These are phyloP conservation scores for Morone chrysops DNA, from an alignment of 2,113 vertebrate species.

Conservation along the genomic window DNA sequence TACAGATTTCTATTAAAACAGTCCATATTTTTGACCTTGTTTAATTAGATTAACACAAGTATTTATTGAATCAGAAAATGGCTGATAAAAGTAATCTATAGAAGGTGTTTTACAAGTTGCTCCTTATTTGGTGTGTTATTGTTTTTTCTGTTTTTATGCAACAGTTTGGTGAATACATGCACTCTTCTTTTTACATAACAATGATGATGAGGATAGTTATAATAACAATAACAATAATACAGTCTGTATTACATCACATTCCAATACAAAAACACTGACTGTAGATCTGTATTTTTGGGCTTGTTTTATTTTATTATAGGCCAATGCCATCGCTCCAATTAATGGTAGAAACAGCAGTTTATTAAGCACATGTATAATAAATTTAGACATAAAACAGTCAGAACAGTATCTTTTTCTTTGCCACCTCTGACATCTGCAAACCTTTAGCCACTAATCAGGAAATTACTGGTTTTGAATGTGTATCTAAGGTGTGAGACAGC, in stretches of 20 bases:
- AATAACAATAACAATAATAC: neutral
- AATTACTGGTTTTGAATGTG: neutral
- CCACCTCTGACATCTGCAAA: neutral
- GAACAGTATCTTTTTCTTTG: neutral
- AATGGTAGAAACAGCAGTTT: neutral
- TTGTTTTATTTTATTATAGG: neutral
- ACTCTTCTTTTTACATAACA: neutral
- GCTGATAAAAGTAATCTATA: neutral
- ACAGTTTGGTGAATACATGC: neutral
- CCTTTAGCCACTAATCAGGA: neutral
- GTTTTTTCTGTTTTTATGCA: neutral
- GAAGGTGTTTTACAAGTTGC: neutral
- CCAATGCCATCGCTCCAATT: neutral
- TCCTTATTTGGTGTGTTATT: neutral
- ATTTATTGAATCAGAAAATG: conserved; percentile 1
- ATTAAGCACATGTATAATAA: neutral
- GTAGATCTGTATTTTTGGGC: neutral
- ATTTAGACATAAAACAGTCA: neutral
- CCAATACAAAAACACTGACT: neutral
- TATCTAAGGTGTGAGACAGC: neutral
- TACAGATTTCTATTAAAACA: conserved; percentile 9
- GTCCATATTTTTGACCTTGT: neutral
- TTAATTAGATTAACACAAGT: conserved; percentile 6
- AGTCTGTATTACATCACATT: neutral
- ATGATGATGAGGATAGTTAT: neutral